A percentile compares a stretch with the other conserved stretches of the same genome.
phyloP scores from a whole-genome alignment of 2,113 vertebrate species.

The Gasterosteus aculeatus region DNA sequence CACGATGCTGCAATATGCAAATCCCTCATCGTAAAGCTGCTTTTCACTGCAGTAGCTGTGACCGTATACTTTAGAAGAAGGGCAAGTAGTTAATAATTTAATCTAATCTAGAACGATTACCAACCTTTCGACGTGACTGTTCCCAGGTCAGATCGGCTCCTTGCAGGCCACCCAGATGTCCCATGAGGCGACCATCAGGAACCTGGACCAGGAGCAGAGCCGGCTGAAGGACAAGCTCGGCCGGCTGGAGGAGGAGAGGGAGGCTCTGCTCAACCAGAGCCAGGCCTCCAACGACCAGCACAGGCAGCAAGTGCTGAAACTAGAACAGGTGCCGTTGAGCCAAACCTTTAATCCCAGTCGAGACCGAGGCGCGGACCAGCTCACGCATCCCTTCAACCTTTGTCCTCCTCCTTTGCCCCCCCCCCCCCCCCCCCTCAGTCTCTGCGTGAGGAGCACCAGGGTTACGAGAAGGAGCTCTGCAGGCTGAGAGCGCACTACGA shows the following conservation, averaged over 20 bases:
- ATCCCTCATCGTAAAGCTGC: no score
- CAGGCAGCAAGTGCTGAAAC: slow-evolving; percentile 88
- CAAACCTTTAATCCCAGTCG: not conserved
- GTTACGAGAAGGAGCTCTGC: slow-evolving; percentile 91
- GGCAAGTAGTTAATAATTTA: not conserved
- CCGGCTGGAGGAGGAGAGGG: slow-evolving; percentile 91
- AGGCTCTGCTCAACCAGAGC: slow-evolving; percentile 88
- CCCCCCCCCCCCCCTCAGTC: slow-evolving; percentile 75
- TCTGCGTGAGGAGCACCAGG: slow-evolving; percentile 91
- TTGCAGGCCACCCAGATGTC: slow-evolving; percentile 96
- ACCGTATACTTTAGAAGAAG: no score
- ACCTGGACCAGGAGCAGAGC: slow-evolving; percentile 92
- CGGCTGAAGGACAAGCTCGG: slow-evolving; percentile 89
- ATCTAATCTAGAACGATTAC: not conserved
- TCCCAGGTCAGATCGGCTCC: slow-evolving; percentile 93
- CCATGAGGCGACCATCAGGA: slow-evolving; percentile 94
- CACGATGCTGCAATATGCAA: no score
- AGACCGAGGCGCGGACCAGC: not conserved
- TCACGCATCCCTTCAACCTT: rapidly evolving
- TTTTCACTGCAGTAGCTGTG: no score
- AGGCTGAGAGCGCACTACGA: slow-evolving; percentile 87
- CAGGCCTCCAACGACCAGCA: slow-evolving; percentile 90
- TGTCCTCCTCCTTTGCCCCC: not conserved
- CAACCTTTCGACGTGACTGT: slow-evolving; percentile 2
- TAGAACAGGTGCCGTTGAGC: slow-evolving; percentile 86